Evolutionary conservation across 2,888 invertebrate genomes (phyloP), one percentile per base, ranked within the genome.

Genomic region (Lithophane socia): DNA sequence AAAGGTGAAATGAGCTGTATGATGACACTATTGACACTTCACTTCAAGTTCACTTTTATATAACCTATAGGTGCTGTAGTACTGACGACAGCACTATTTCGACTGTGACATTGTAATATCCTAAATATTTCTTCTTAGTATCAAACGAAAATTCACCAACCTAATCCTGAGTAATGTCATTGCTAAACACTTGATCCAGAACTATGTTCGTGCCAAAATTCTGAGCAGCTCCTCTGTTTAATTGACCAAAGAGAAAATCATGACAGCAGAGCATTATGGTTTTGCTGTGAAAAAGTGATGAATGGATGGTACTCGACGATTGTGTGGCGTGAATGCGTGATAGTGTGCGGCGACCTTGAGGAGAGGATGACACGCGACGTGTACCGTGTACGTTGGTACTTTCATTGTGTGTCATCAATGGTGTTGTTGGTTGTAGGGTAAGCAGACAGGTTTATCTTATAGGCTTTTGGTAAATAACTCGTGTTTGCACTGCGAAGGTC

Each of bases 291-390:
- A 90, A 90, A 87, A 83, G 56, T 83, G 79, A 90, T 90, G 91
- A 90, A 90, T 90, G 90, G 73, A 77, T 80, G 79, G 77, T 86
- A 87, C 83, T 85, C 86, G 82, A 56, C 84, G 79, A 78, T 73
- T 81, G 82, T 86, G 66, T 84, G 74, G 70, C 56, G 73, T 81
- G 82, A 84, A 85, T 84, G 83, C 80, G 78, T 88, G 85, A 84
- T 81, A 84, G 78, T 74, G 73, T 83, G 71, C 74, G 29, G 72
- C 82, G 90, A 89, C 93, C 93, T 93, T 93, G 93, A 82, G 60
- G 52, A 75, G 86, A 90, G 91, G 90, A 91, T 91, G 88, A 83
- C 91, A 92, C 89, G 91, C 91, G 86, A 93, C 89, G 80, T 85
- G 73, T 52, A 64, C 16, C 61, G 74, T 74, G 47, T 74, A 79